Evolutionary conservation across 2,888 invertebrate species (phyloP).

Genomic region (Aphelenchoides bicaudatus): DNA sequence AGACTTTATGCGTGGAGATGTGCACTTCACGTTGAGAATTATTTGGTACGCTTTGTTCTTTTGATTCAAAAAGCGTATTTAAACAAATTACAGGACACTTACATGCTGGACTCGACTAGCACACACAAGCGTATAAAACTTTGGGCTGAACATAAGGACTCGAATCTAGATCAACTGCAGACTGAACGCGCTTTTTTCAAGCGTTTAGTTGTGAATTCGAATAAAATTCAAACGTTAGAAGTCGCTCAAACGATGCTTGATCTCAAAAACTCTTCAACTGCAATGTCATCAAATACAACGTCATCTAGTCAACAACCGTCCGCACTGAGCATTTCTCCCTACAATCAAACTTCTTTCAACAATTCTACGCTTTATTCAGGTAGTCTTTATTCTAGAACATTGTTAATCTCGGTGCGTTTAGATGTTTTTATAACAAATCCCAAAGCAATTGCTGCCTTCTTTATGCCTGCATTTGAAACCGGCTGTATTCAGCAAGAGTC

Average conservation of each 20-base stretch:
- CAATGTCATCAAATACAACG: too few species aligned
- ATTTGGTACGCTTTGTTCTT: constrained; percentile 64
- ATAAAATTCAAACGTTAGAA: too few species aligned
- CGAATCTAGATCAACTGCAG: constrained; percentile 74
- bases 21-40: constrained; percentile 88
- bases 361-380: too few species aligned
- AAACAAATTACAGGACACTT: constrained; percentile 27
- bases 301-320: too few species aligned
- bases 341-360: too few species aligned
- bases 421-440: background rate
- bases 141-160: constrained; percentile 79
- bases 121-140: constrained; percentile 81
- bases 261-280: too few species aligned
- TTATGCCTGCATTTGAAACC: constrained; percentile 11
- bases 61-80: background rate
- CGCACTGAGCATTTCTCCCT: too few species aligned
- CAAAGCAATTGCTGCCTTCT: background rate
- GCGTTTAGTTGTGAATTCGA: background rate
- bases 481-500: too few species aligned
- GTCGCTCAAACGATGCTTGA: too few species aligned
- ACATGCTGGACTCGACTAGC: constrained; percentile 71
- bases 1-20: constrained; percentile 87
- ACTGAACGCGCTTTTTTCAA: constrained; percentile 80
- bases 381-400: too few species aligned
- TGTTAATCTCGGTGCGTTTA: too few species aligned